Evolutionary conservation across 2,888 invertebrate species (phyloP), one percentile per base, ranked within the genome.

Genomic region (Neelides folsomi): DNA sequence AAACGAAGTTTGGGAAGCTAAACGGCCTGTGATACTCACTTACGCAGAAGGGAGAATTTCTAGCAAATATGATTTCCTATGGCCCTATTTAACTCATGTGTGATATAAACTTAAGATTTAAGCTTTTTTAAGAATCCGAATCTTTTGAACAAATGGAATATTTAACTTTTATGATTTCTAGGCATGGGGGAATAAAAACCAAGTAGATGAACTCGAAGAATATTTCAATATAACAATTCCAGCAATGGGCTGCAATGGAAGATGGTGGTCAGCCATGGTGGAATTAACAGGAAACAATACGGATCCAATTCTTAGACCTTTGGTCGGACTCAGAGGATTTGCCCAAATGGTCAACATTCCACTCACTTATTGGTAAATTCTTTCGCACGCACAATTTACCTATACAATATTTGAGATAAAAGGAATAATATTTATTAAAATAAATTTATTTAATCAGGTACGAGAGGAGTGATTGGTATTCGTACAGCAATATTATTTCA

Each of bases 171-270:
- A 7, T 5, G 27, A 27, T 10, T 52, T 49, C 1, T 38, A 64
- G 64, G 61, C 59, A 57, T 83, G 83, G 83, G 82, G 79, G 1
- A 75, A 83, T 66, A 78, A 77, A 6, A 76, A 77, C 57, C 73
- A 71, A 15, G 69, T 77, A 56, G 60, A 69, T 1, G 72, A 72
- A 36, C 69, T 82, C 43, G 76, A 77, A 61, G 66, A 63, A 0
- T 77, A 76, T 66, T 68, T 82, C 34, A 59, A 66, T 10, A 56
- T 55, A 38, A 59, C 66, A 13, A 57, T 67, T 53, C 35, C 18
- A 12, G 47, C 52, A 18, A 41, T 55, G 40, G 58, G 56, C 20
- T 51, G 51, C 16, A 50, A 47, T 39, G 56, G 60, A 3, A n/a
- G 46, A n/a, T 56, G 54, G 38, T 60, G 57, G 57, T 56, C 71